Conservation (phyloP, 2,888 invertebrate genomes). For the Drosophila pseudotalamancana region DNA sequence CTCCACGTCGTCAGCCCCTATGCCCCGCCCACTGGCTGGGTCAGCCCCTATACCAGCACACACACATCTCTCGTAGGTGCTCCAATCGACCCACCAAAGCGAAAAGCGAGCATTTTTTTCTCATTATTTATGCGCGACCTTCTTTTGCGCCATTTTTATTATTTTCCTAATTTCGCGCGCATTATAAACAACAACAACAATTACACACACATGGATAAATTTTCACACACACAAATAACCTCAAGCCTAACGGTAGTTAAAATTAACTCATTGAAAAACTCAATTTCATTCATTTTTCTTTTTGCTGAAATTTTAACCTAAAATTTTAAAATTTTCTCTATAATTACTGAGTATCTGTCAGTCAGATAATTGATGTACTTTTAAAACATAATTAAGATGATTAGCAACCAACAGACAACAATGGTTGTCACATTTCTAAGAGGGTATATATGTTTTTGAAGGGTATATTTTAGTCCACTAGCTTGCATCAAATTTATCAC, state of each 20-base stretch:
- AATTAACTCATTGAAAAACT: slow-evolving; percentile 30
- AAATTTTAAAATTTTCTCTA: too few species aligned
- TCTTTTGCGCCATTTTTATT: slow-evolving; percentile 80
- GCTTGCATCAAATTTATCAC: too few species aligned
- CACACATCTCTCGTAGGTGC: slow-evolving; percentile 31
- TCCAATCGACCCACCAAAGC: slow-evolving; percentile 72
- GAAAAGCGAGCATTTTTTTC: slow-evolving; percentile 63
- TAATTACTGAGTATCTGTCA: too few species aligned
- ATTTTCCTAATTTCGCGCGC: slow-evolving; percentile 76
- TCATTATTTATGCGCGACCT: slow-evolving; percentile 78
- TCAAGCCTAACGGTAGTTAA: slow-evolving; percentile 21
- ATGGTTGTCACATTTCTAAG: too few species aligned
- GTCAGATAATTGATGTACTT: too few species aligned
- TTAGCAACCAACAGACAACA: too few species aligned
- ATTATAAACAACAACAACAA: slow-evolving; percentile 51
- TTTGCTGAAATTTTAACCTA: neutral
- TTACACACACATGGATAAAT: slow-evolving; percentile 35
- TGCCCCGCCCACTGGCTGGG: neutral
- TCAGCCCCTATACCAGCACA: neutral
- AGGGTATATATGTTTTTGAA: neutral
- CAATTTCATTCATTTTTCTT: neutral
- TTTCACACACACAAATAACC: slow-evolving; percentile 21
- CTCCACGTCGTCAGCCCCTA: neutral
- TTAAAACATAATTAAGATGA: too few species aligned
- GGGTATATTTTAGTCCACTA: neutral